phyloP scores from a whole-genome alignment of 92 coral and sea anemone species.

The Paragorgia papillata region DNA sequence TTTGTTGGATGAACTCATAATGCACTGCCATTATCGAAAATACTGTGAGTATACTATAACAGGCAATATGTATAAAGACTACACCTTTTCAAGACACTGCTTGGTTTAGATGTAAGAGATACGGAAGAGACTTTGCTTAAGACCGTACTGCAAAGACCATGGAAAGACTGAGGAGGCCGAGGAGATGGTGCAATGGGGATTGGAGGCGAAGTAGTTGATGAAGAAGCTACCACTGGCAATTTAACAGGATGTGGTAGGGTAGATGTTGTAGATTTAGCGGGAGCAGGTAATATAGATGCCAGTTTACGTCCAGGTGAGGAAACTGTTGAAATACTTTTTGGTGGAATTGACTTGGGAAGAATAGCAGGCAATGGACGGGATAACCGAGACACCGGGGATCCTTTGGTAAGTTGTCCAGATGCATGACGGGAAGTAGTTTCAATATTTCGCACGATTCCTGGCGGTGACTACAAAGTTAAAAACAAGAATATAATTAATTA shows the following conservation, averaged over 20 bases:
- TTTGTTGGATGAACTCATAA: too few relatives aligned
- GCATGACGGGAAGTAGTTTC: not conserved
- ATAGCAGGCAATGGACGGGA: constrained; percentile 88
- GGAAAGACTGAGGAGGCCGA: constrained; percentile 59
- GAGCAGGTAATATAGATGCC: constrained; percentile 90
- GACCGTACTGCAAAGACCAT: constrained; percentile 50
- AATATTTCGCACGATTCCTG: constrained; percentile 22
- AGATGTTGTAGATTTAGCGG: constrained; percentile 72
- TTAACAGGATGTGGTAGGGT: constrained; percentile 65
- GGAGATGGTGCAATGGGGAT: constrained; percentile 59
- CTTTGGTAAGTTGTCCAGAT: constrained; percentile 64
- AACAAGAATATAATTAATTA: too few relatives aligned
- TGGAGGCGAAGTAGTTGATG: constrained; percentile 50
- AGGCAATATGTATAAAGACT: too few relatives aligned
- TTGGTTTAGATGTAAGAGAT: constrained; percentile 49
- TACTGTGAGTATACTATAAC: not conserved
- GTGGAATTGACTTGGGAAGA: constrained; percentile 80
- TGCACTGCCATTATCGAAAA: too few relatives aligned
- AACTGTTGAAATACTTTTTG: constrained; percentile 54
- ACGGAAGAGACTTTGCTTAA: constrained; percentile 46
- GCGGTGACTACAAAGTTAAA: constrained; percentile 2
- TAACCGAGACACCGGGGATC: constrained; percentile 61
- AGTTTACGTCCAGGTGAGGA: constrained; percentile 67
- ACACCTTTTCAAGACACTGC: constrained; percentile 15
- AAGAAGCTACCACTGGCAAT: constrained; percentile 66